Evolutionary conservation across 2,797 vertebrate species (phyloP).

Genomic region (Tolypeutes matacus): DNA sequence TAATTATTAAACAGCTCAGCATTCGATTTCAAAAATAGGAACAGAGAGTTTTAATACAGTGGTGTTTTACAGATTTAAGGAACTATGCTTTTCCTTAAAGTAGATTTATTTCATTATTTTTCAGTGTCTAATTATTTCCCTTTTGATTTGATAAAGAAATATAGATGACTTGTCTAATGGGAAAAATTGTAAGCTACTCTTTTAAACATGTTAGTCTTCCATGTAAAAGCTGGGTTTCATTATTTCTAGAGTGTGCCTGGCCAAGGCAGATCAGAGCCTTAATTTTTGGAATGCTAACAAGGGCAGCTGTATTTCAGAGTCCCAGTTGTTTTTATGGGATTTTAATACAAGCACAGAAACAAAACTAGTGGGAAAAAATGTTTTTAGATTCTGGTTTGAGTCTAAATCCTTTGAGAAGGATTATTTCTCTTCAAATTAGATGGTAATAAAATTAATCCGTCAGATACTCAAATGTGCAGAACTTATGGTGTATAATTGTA

Average conservation of each 20-base stretch:
- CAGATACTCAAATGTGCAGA: background rate
- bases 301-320: constrained; percentile 62
- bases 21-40: background rate
- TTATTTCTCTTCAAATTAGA: background rate
- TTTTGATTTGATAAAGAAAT: constrained; percentile 9
- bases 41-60: background rate
- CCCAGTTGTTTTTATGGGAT: constrained; percentile 58
- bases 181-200: background rate
- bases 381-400: constrained; percentile 15
- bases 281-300: constrained; percentile 55
- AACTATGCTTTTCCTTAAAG: background rate
- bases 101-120: background rate
- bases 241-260: constrained; percentile 49
- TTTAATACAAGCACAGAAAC: background rate
- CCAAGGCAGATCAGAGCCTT: constrained; percentile 13
- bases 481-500: background rate
- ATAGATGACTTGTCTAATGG: background rate
- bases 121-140: background rate
- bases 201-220: background rate
- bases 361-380: background rate
- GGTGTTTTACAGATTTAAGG: background rate
- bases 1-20: background rate
- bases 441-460: constrained; percentile 33
- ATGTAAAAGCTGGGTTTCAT: constrained; percentile 40
- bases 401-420: constrained; percentile 29